Conservation (phyloP, 92 coral and sea anemone genomes). For the Nematostella vectensis region DNA sequence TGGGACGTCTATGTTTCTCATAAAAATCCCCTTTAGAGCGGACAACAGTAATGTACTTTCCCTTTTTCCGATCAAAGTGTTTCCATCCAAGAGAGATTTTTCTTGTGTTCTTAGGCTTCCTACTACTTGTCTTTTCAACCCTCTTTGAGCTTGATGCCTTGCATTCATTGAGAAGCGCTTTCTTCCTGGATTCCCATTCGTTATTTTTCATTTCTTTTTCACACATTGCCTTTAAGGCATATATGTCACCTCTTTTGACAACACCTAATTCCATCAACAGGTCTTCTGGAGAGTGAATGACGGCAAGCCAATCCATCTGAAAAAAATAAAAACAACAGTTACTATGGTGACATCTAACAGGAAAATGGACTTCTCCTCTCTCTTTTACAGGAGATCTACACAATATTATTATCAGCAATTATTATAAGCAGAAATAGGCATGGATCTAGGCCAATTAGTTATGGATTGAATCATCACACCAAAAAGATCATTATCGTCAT, state of each 20-base stretch:
- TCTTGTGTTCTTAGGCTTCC: conserved; percentile 13
- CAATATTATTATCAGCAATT: too few relatives aligned
- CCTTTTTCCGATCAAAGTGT: conserved; percentile 25
- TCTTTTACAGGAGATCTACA: too few relatives aligned
- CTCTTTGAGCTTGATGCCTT: conserved; percentile 3
- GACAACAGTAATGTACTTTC: conserved; percentile 24
- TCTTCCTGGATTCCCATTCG: conserved; percentile 15
- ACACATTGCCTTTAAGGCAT: conserved; percentile 29
- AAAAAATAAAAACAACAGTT: background rate
- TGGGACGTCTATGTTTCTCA: conserved; percentile 28
- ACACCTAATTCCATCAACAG: conserved; percentile 12
- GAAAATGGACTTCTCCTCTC: too few relatives aligned
- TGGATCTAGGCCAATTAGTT: too few relatives aligned
- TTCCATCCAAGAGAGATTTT: conserved; percentile 32
- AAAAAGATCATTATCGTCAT: too few relatives aligned
- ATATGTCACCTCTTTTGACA: conserved; percentile 16
- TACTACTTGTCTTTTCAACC: background rate
- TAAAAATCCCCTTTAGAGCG: conserved; percentile 31
- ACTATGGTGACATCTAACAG: too few relatives aligned
- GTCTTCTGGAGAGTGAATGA: conserved; percentile 10
- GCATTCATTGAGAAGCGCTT: conserved; percentile 14
- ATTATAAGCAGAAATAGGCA: too few relatives aligned
- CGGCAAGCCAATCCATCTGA: conserved; percentile 29
- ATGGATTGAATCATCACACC: too few relatives aligned
- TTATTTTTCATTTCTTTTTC: background rate